These are phyloP conservation scores for Sapayoa aenigma DNA, from an alignment of 2,113 vertebrate genomes.

Conservation along the genomic window DNA sequence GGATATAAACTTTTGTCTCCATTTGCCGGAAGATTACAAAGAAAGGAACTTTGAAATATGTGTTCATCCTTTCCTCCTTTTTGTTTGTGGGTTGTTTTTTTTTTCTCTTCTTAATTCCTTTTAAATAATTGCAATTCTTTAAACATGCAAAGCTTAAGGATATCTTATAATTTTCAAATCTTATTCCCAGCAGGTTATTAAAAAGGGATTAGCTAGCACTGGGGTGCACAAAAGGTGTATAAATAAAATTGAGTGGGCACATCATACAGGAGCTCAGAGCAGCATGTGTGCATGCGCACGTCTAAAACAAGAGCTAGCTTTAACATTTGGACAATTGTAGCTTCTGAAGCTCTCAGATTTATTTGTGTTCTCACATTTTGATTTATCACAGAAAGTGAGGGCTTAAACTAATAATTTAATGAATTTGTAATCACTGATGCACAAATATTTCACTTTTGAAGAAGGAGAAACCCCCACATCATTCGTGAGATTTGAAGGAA, in stretches of 20 bases:
- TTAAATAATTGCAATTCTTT: background rate
- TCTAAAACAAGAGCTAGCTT: background rate
- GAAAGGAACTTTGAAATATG: background rate
- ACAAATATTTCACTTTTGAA: background rate
- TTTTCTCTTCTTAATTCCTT: background rate
- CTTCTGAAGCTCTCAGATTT: background rate
- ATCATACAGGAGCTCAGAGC: background rate
- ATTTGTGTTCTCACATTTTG: background rate
- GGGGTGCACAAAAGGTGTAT: background rate
- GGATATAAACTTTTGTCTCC: background rate
- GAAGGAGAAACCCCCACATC: background rate
- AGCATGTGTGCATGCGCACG: rapidly evolving
- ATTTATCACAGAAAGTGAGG: background rate
- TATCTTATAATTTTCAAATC: background rate
- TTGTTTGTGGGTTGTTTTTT: background rate
- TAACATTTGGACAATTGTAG: background rate
- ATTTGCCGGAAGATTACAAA: background rate
- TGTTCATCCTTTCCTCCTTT: background rate
- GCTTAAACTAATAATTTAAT: background rate
- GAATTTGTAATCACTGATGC: background rate
- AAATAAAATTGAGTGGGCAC: background rate
- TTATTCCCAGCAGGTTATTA: background rate
- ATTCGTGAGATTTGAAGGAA: background rate
- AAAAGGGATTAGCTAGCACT: background rate
- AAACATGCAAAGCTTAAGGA: background rate